A percentile compares a stretch with the other conserved stretches of the same genome.
These are phyloP conservation scores for Synanceia verrucosa DNA, from an alignment of 2,797 vertebrate genomes.

Conservation along the genomic window DNA sequence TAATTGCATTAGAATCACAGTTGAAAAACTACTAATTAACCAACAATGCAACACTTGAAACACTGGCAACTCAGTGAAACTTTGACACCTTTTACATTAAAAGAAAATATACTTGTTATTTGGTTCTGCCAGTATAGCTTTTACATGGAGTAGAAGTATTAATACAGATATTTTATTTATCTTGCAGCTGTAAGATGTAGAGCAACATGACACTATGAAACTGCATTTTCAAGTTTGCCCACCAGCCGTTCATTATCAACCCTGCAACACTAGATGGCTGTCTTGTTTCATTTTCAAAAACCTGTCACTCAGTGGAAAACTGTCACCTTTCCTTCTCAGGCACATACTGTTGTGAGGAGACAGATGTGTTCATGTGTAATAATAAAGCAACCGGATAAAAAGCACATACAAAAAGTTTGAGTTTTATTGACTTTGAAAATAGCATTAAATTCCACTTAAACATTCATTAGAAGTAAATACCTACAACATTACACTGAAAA, in stretches of 20 bases:
- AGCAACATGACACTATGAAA: background rate
- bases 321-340: too few relatives aligned
- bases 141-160: background rate
- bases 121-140: background rate
- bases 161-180: background rate
- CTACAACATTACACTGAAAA: constrained; percentile 76
- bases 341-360: background rate
- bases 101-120: background rate
- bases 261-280: constrained; percentile 46
- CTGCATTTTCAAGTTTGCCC: background rate
- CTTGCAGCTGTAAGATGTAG: background rate
- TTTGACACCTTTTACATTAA: background rate
- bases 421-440: constrained; percentile 82
- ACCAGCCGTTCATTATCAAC: background rate
- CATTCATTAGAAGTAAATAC: constrained; percentile 75
- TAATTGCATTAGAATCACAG: background rate
- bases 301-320: background rate
- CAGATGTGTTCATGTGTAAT: background rate
- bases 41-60: background rate
- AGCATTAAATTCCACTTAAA: constrained; percentile 75
- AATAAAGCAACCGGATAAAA: constrained; percentile 6
- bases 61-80: fast-evolving
- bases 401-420: constrained; percentile 62
- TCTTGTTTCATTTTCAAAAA: constrained; percentile 25
- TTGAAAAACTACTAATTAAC: background rate